Conservation (phyloP, 2,113 vertebrate genomes). For the Xiphophorus hellerii region DNA sequence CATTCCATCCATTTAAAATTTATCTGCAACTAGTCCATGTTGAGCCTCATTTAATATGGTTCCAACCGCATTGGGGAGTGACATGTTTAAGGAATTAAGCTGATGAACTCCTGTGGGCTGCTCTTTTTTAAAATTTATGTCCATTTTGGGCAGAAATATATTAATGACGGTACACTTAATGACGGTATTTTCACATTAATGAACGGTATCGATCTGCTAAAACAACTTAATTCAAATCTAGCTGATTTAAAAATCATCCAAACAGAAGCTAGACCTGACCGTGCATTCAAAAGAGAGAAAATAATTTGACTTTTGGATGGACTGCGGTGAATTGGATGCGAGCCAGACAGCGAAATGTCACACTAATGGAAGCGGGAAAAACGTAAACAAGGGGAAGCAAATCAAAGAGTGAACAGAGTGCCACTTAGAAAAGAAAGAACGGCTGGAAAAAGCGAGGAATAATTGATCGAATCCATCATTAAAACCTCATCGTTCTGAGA, state of each 20-base stretch:
- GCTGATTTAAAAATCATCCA: background rate
- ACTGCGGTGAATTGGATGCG: background rate
- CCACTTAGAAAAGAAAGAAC: background rate
- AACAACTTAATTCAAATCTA: background rate
- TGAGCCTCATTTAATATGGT: background rate
- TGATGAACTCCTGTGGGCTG: conserved; percentile 6
- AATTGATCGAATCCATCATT: conserved; percentile 34
- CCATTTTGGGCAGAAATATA: background rate
- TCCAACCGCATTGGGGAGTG: background rate
- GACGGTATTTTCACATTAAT: background rate
- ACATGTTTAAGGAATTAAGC: conserved; percentile 18
- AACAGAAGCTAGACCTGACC: background rate
- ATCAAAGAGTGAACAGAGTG: background rate
- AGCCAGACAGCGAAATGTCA: background rate
- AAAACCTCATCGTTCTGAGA: conserved; percentile 36
- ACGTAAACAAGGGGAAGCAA: background rate
- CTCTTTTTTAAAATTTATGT: background rate
- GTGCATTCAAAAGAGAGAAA: background rate
- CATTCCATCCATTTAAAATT: conserved; percentile 12
- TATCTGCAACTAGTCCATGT: background rate
- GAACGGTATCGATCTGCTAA: background rate
- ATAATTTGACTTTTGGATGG: background rate
- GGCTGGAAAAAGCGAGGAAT: conserved; percentile 9
- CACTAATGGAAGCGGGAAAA: background rate
- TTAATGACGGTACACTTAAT: too few relatives aligned